phyloP scores from a whole-genome alignment of 2,888 invertebrate species.

The Bedellia somnulentella region DNA sequence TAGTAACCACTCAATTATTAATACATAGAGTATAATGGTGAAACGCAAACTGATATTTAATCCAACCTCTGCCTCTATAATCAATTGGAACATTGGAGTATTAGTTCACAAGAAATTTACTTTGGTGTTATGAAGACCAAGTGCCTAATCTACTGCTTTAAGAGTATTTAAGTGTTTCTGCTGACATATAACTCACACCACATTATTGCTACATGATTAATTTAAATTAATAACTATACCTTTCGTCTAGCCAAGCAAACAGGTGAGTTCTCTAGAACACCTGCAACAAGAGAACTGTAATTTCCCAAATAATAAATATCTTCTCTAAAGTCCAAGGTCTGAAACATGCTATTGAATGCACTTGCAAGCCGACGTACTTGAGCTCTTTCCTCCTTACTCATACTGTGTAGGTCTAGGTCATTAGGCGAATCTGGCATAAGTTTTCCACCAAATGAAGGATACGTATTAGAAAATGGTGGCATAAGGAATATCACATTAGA shows the following conservation, averaged over 20 bases:
- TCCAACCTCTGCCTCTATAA: no score
- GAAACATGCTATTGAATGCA: slow-evolving; percentile 54
- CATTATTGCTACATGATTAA: no score
- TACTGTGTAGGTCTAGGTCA: slow-evolving; percentile 33
- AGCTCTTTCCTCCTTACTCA: slow-evolving; percentile 28
- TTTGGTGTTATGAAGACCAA: no score
- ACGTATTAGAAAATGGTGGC: slow-evolving; percentile 61
- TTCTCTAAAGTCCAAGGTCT: slow-evolving; percentile 63
- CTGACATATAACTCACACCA: no score
- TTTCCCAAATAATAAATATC: slow-evolving; percentile 68
- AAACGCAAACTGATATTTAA: no score
- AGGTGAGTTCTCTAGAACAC: slow-evolving; percentile 60
- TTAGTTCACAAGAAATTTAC: no score
- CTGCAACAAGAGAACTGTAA: slow-evolving; percentile 63
- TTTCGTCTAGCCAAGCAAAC: slow-evolving; percentile 56
- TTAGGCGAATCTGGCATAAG: slow-evolving; percentile 25
- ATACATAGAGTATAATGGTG: no score
- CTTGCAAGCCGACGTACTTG: slow-evolving; percentile 45
- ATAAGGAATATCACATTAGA: slow-evolving; percentile 64
- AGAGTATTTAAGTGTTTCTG: no score
- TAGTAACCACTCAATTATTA: no score
- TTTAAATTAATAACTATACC: no score
- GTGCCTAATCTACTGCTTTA: no score
- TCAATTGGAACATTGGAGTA: no score
- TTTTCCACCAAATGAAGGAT: slow-evolving; percentile 49